Conservation (phyloP, 2,113 vertebrate species). For the Platysteira castanea region DNA sequence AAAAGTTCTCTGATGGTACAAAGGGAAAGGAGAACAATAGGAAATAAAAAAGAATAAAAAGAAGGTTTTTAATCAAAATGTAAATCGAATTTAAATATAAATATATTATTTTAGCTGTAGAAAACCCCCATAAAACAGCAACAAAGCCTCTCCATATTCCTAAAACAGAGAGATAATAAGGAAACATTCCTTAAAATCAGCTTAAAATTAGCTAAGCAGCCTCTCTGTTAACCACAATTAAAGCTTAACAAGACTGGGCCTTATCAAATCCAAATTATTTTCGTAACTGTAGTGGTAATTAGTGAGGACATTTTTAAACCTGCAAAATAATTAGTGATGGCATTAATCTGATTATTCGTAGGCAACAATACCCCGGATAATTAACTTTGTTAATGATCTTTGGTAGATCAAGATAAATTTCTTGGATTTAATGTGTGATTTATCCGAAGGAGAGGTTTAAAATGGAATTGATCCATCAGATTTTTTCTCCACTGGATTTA, state of each 20-base stretch:
- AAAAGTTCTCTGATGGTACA: not conserved
- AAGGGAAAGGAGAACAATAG: not conserved
- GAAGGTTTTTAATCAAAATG: not conserved
- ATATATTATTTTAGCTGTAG: not conserved
- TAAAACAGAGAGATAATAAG: not conserved
- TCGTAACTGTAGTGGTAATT: not conserved
- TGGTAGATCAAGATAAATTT: not conserved
- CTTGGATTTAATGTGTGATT: not conserved
- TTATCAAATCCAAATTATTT: not conserved
- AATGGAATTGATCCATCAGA: not conserved
- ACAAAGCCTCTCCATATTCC: not conserved
- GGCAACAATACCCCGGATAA: not conserved
- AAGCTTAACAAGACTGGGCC: not conserved
- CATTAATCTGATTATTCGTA: not conserved
- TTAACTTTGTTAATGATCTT: not conserved
- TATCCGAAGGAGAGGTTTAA: not conserved
- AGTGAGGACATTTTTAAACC: not conserved
- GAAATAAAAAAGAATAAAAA: not conserved
- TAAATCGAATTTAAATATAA: not conserved
- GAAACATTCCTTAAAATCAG: not conserved
- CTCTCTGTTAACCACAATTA: not conserved
- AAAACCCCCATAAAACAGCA: not conserved
- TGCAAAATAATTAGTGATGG: not conserved
- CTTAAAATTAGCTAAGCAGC: not conserved
- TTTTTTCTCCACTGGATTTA: not conserved